Evolutionary conservation across 1,140 invertebrate species (phyloP), one percentile per base, ranked within the genome.

Genomic region (Tetramorium simillimum): DNA sequence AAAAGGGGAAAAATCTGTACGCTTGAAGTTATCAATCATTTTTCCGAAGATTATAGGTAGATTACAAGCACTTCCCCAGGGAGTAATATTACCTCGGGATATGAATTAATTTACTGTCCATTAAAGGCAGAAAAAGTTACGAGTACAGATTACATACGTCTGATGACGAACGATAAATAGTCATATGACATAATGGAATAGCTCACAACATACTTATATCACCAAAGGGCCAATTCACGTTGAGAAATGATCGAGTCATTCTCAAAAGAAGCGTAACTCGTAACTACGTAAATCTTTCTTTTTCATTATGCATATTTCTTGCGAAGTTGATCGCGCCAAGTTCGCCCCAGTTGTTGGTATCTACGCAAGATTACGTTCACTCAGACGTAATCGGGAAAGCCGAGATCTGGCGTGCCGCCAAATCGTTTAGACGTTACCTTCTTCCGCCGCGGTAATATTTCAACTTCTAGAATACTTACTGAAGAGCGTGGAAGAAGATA

Each of bases 391-490:
- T 88, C 86, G 89, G 62, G 28, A 51, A 87, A 86, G 58, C 58
- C 80, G 69, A 53, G 75, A 43, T 53, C 43, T 91, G 90, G 90
- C 84, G 5, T 10, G 4, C 33, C 5, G 89, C 90, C 90, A 91
- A 91, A 91, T 91, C 85, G 89, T 72, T 70, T 76, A 88, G 87
- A 90, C 87, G 89, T 85, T 89, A 60, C 77, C 77, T 73, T 88
- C 75, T 85, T 87, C 85, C 62, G 51, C 14, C 37, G 51, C 62
- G 85, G 87, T 67, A 90, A 91, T 91, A 89, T 86, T 89, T 91
- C 85, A 75, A 87, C 87, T 89, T 86, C 62, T 60, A 77, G 89
- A 77, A 85, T 89, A 90, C 86, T 91, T 87, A 62, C 46, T 49
- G 40, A 37, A 40, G 51, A 70, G 28, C 28, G 12, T 37, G n/a